Base-by-base conservation (phyloP, 1,140 invertebrate species). In the Glomeris maerens region DNA sequence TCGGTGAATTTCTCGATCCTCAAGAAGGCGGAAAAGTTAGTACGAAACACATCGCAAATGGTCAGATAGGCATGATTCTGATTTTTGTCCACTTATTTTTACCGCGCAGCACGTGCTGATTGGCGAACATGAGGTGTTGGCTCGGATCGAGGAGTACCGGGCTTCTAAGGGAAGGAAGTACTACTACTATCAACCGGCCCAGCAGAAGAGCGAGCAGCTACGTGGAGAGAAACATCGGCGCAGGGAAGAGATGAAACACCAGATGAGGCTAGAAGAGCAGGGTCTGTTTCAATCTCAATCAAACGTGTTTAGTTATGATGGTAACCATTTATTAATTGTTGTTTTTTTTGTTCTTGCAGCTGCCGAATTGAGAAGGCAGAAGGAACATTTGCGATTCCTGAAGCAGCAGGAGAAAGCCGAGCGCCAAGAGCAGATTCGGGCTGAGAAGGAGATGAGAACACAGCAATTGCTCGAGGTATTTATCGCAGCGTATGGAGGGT, bases 1-100 rank as follows among this genome's bases (percentile, higher is more conserved):
- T 96, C 31, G 92, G 92, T 4, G 85, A 93, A 49, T 95, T 92
- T 63, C 69, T 89, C 17, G 84, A 90, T 61, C 70, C 72, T 7
- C 55, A 69, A 71, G 27, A 72, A 74, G 59, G 71, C 72, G 31
- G 68, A 68, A 4, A 65, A 66, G 47, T 64, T 66, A 5, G 20
- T 17, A 17, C 5, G n/a, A n/a, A n/a, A n/a, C n/a, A n/a, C n/a
- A n/a, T n/a, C n/a, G n/a, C n/a, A n/a, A n/a, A n/a, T n/a, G n/a
- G n/a, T n/a, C n/a, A n/a, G n/a, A n/a, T n/a, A n/a, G n/a, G n/a
- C n/a, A n/a, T n/a, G n/a, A n/a, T n/a, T n/a, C n/a, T n/a, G n/a
- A 42, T 42, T 10, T 42, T 42, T 4, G 25, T 7, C 20, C 40
- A 36, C 17, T 10, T 36, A 13, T 13, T 13, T 17, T 13, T 36